Evolutionary conservation across 2,888 invertebrate genomes (phyloP), one percentile per base, ranked within the genome.

Genomic region (Protula sp.): DNA sequence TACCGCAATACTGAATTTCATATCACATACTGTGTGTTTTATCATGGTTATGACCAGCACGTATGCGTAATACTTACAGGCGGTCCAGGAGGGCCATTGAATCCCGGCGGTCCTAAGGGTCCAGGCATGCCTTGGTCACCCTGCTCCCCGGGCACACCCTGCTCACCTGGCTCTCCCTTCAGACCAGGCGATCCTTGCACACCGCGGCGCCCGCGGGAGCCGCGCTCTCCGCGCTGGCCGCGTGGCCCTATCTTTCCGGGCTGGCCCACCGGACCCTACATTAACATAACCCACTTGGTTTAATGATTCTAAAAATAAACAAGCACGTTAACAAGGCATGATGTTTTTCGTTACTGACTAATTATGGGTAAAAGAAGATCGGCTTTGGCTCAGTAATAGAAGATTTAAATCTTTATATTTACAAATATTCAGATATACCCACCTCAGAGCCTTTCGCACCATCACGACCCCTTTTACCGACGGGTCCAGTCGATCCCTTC

Each of bases 121-220:
- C 64, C 66, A n/a, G 38, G 61, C n/a, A 54, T 67, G 28, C 74
- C 74, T 50, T 64, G 57, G 52, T 51, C 61, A 9, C 67, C 67
- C 3, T 59, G 59, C 2, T 60, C 52, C 3, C 60, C 60, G 14
- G 54, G 48, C 9, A 29, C 45, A 28, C 60, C 63, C 5, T 50
- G 29, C 2, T 30, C 47, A n/a, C 63, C 61, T 51, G 50, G 51
- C 14, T 26, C 55, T 19, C 64, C 63, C 24, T 65, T 63, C 45
- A 61, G 50, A 52, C 71, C 72, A 26, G 5, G 5, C 22, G 50
- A 5, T 22, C 50, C 50, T 19, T 5, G 50, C 5, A 22, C 38
- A 26, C 64, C 64, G 27, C 57, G 50, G 27, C 58, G 58, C 29
- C 64, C 64, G 22, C 45, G 26, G 4, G 30, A 22, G 19, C 64